These are phyloP conservation scores for Leptinotarsa undecemlineata DNA, from an alignment of 1,140 invertebrate species.

Conservation along the genomic window DNA sequence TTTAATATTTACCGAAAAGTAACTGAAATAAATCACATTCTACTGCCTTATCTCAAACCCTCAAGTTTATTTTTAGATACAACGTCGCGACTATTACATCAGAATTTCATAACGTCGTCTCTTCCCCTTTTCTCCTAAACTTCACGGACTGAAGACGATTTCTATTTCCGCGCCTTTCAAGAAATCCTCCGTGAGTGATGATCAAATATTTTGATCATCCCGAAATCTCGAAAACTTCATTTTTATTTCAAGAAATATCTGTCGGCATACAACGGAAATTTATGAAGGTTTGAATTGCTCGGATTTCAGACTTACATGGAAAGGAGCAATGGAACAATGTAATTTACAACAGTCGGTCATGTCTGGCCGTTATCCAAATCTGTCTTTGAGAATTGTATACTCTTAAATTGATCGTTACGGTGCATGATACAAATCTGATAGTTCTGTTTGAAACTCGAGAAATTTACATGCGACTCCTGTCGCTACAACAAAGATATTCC, in stretches of 20 bases:
- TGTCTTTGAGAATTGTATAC: background rate
- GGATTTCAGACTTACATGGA: constrained; percentile 2
- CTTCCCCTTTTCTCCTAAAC: background rate
- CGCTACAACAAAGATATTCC: no score
- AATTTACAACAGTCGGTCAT: background rate
- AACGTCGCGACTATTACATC: background rate
- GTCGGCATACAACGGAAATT: background rate
- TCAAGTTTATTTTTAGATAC: background rate
- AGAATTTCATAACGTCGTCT: constrained; percentile 5
- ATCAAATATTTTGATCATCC: background rate
- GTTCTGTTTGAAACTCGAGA: background rate
- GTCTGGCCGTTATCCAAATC: background rate
- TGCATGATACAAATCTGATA: background rate
- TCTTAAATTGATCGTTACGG: background rate
- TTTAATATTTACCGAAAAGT: background rate
- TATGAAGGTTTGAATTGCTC: background rate
- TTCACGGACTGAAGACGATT: constrained; percentile 2
- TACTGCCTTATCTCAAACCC: background rate
- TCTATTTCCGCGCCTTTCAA: background rate
- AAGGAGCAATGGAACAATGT: background rate
- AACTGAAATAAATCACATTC: background rate
- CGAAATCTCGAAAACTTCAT: constrained; percentile 1
- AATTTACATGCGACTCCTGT: no score
- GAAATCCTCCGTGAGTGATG: constrained; percentile 1
- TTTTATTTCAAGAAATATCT: background rate